These are phyloP conservation scores for Lytechinus pictus DNA, from an alignment of 35 echinoderm and acorn worm species.

Conservation along the genomic window DNA sequence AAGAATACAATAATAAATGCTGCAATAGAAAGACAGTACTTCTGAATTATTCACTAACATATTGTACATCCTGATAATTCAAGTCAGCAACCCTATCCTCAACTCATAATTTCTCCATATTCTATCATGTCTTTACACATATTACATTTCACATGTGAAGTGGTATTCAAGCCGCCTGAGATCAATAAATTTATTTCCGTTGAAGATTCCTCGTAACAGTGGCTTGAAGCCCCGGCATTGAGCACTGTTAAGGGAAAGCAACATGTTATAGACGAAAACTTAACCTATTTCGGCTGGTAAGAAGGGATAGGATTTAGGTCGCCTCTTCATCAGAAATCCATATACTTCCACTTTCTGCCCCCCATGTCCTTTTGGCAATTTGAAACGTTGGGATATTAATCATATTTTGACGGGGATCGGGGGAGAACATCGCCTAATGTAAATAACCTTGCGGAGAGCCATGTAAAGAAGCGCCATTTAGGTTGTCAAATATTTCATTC, in stretches of 20 bases:
- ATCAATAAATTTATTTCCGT: constrained; percentile 44
- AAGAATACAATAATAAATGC: background rate
- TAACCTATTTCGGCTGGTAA: background rate
- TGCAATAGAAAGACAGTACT: background rate
- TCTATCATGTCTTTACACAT: background rate
- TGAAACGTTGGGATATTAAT: background rate
- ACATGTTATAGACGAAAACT: constrained; percentile 40
- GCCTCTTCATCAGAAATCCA: background rate
- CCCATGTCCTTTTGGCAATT: background rate
- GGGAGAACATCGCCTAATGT: background rate
- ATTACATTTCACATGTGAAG: constrained; percentile 32
- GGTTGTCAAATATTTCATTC: constrained; percentile 3
- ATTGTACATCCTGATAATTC: background rate
- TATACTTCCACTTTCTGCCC: background rate
- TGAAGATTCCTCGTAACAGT: constrained; percentile 14
- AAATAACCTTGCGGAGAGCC: background rate
- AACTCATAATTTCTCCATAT: background rate
- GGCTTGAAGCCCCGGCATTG: background rate
- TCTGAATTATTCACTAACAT: background rate
- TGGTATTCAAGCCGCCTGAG: background rate
- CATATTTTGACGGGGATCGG: background rate
- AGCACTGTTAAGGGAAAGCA: background rate
- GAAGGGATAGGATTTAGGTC: background rate
- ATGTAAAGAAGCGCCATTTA: background rate
- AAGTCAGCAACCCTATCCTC: background rate